A percentile compares a stretch with the other conserved stretches of the same genome.
Evolutionary conservation across 2,113 vertebrate species (phyloP).

Genomic region (Coryphaenoides rupestris): DNA sequence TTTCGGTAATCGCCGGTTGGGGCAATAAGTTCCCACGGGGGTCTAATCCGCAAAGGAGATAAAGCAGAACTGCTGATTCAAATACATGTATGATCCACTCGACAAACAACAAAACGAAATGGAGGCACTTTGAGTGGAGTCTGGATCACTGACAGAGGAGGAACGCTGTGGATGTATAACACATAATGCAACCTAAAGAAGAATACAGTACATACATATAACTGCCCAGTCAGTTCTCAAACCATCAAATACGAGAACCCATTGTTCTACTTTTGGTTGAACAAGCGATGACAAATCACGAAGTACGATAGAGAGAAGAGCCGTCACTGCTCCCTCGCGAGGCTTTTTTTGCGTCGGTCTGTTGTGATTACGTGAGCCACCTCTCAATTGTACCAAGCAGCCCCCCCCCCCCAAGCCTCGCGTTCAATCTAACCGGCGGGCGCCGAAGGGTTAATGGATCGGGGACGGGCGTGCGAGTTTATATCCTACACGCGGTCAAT

Average conservation of each 20-base stretch:
- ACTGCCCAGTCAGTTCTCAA: too few relatives aligned
- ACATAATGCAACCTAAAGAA: too few relatives aligned
- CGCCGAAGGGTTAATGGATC: conserved; percentile 71
- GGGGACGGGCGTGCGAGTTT: conserved; percentile 65
- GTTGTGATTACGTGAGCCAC: conserved; percentile 50
- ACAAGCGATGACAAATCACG: too few relatives aligned
- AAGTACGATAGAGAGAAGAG: too few relatives aligned
- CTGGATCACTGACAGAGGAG: too few relatives aligned
- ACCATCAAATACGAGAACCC: too few relatives aligned
- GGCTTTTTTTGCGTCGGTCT: conserved; percentile 34
- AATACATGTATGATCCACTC: conserved; percentile 44
- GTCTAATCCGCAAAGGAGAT: conserved; percentile 68
- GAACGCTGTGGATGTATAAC: background rate
- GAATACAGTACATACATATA: too few relatives aligned
- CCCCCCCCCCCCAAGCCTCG: conserved; percentile 61
- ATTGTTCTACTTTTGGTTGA: too few relatives aligned
- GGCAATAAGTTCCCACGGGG: conserved; percentile 45
- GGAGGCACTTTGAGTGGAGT: too few relatives aligned
- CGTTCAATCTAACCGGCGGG: conserved; percentile 51
- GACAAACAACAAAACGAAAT: too few relatives aligned
- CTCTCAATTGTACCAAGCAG: conserved; percentile 57
- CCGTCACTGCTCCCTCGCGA: conserved; percentile 2
- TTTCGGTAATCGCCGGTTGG: conserved; percentile 62
- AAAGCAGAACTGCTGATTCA: conserved; percentile 66
- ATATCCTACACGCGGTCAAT: conserved; percentile 84